These are phyloP conservation scores for Sebastes reedi DNA, from an alignment of 2,797 vertebrate species.

Conservation along the genomic window DNA sequence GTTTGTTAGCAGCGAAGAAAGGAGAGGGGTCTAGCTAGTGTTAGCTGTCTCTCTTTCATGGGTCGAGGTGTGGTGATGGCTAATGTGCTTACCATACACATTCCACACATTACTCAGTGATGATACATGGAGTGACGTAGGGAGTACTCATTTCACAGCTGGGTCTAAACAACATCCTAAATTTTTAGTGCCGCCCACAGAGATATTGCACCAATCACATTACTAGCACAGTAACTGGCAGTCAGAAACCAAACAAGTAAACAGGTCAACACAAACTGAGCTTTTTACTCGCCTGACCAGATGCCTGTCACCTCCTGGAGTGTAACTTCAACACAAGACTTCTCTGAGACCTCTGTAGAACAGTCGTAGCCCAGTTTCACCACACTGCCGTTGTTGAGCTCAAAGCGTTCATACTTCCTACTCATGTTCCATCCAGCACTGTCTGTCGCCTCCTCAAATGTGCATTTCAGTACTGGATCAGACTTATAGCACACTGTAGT, in stretches of 20 bases:
- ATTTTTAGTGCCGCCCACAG: neutral
- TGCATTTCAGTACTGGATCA: conserved; percentile 36
- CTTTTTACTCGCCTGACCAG: conserved; percentile 61
- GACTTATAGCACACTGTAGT: conserved; percentile 37
- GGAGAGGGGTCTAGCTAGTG: neutral
- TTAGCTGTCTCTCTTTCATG: neutral
- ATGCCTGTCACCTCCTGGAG: conserved; percentile 12
- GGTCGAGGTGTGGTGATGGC: neutral
- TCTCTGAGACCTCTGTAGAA: rapidly evolving
- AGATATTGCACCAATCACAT: neutral
- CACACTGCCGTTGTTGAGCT: conserved; percentile 60
- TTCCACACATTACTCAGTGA: neutral
- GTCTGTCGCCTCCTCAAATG: conserved; percentile 18
- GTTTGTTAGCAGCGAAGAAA: neutral
- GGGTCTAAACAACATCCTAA: neutral
- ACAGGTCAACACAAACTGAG: neutral
- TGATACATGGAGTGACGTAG: neutral
- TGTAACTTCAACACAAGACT: neutral
- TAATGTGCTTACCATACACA: neutral
- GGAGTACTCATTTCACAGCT: neutral
- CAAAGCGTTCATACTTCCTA: rapidly evolving
- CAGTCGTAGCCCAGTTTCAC: neutral
- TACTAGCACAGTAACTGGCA: neutral
- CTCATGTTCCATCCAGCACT: conserved; percentile 54
- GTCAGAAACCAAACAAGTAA: neutral